These are phyloP conservation scores for Oreochromis spilurus DNA, from an alignment of 2,113 vertebrate genomes.

Conservation along the genomic window DNA sequence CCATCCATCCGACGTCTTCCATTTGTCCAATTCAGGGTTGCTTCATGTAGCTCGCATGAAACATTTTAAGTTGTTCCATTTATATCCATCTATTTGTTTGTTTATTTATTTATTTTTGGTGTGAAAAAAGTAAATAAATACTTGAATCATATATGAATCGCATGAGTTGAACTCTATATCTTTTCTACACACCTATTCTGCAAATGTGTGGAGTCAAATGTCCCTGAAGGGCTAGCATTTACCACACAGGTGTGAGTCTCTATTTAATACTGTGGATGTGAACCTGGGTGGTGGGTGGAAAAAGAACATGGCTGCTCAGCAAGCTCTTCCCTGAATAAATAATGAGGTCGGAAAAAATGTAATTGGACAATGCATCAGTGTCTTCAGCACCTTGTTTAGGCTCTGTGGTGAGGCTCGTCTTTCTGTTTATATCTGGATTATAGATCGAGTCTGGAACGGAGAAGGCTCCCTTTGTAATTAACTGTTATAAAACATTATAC, in stretches of 20 bases:
- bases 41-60: no score
- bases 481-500: slow-evolving; percentile 48
- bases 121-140: neutral
- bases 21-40: no score
- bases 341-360: slow-evolving; percentile 20
- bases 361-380: slow-evolving; percentile 25
- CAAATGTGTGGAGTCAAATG: neutral
- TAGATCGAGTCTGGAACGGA: slow-evolving; percentile 15
- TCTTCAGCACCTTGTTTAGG: slow-evolving; percentile 35
- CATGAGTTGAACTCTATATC: neutral
- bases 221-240: neutral
- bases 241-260: neutral
- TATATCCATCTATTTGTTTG: neutral
- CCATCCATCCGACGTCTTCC: no score
- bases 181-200: neutral
- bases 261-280: neutral
- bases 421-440: slow-evolving; percentile 53
- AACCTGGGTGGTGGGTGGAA: neutral
- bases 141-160: neutral
- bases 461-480: slow-evolving; percentile 55
- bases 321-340: slow-evolving; percentile 14
- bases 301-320: neutral
- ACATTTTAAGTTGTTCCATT: neutral
- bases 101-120: neutral
- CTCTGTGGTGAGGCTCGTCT: slow-evolving; percentile 24